Base-by-base conservation (phyloP, 2,888 invertebrate genomes). In the Cynaeus angustus region DNA sequence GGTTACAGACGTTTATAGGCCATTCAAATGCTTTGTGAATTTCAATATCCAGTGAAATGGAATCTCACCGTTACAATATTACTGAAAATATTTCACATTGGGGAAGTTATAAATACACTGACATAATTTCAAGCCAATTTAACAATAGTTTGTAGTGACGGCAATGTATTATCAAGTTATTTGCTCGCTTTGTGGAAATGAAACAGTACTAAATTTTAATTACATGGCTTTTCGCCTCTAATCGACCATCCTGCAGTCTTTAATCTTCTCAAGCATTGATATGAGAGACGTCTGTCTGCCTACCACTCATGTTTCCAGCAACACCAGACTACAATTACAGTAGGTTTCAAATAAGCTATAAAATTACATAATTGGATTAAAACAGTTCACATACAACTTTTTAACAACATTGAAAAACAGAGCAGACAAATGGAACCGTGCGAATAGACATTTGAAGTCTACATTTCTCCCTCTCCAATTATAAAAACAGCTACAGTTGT, bases 91-190 rank as follows among this genome's bases (percentile, higher is more conserved):
- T 48, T 48, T 48, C 48, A 21, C n/a, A 28, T 1, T 50, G 33
- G 3, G 14, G 53, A 53, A 53, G 53, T 53, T 53, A 53, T 53
- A 53, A 53, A 53, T 53, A 53, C 9, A 14, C 13, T 45, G 48
- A 50, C 58, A 62, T 48, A 48, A 62, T 62, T 48, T 50, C 62
- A 62, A 62, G 62, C 48, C 37, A 43, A 62, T 62, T 62, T 62
- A 62, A 50, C 59, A 28, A 45, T 56, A 9, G 21, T 13, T 33
- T 16, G 56, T 43, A 21, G 43, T 26, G 56, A 30, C 8, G 2
- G 37, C 53, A 52, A 52, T 52, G 56, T 43, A 7, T 58, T 43
- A 58, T 58, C 41, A 58, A 43, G 56, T 43, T 58, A 58, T 58
- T 58, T 43, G 38, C 9, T 8, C 56, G 56, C 56, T 26, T 13